phyloP scores from a whole-genome alignment of 2,797 vertebrate species.

The Hemitrygon akajei region DNA sequence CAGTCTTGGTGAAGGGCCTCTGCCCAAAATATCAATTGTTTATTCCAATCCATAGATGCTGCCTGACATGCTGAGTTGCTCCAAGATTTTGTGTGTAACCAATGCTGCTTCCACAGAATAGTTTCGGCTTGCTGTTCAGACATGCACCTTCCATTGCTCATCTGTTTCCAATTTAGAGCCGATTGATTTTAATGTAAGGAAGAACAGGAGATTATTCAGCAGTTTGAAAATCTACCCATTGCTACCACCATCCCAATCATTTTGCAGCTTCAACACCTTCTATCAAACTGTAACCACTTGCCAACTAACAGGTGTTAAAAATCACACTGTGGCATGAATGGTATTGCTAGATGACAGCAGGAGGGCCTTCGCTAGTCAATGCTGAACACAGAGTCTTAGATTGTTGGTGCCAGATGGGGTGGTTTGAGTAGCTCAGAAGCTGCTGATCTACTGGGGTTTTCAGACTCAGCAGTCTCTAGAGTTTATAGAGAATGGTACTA shows the following conservation, averaged over 20 bases:
- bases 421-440: no score
- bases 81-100: background rate
- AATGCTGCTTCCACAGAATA: no score
- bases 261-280: no score
- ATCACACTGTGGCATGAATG: background rate
- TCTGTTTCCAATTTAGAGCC: background rate
- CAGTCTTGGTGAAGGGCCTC: no score
- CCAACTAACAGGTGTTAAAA: background rate
- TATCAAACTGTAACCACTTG: background rate
- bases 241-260: background rate
- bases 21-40: no score
- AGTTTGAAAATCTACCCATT: background rate
- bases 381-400: background rate
- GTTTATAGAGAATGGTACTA: no score
- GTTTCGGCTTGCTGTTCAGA: background rate
- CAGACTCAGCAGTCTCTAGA: no score
- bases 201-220: background rate
- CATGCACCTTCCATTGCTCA: background rate
- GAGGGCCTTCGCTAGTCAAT: background rate
- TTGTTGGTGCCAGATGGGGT: no score
- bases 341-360: background rate
- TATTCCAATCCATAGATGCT: no score
- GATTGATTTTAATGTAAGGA: background rate
- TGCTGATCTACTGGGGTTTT: no score
- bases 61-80: no score